A percentile compares a stretch with the other conserved stretches of the same genome.
Conservation (phyloP, 1,140 invertebrate genomes). For the Euglossa dilemma region DNA sequence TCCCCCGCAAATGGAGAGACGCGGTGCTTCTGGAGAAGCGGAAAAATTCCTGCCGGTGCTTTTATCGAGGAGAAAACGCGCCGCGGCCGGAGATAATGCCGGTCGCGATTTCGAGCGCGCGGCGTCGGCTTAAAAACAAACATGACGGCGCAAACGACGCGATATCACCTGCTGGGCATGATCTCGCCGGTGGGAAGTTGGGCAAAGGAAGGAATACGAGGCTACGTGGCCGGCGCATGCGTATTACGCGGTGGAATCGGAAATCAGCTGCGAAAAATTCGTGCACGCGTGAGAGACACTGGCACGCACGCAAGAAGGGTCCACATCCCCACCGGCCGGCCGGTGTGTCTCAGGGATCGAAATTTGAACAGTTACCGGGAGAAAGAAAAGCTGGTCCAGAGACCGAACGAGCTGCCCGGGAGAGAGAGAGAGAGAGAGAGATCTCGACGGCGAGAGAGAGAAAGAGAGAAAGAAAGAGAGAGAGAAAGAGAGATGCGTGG, state of each 20-base stretch:
- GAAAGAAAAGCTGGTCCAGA: slow-evolving; percentile 78
- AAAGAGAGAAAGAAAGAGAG: background rate
- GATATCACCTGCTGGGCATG: too few relatives aligned
- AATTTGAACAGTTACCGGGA: slow-evolving; percentile 81
- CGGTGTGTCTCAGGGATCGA: slow-evolving; percentile 72
- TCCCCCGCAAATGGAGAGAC: too few relatives aligned
- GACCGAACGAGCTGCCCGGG: slow-evolving; percentile 27
- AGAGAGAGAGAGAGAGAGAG: slow-evolving; percentile 46
- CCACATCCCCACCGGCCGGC: slow-evolving; percentile 67
- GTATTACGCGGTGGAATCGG: background rate
- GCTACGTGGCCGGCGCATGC: too few relatives aligned
- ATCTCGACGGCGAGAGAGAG: background rate
- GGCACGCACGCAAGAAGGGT: slow-evolving; percentile 65
- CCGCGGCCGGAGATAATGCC: too few relatives aligned
- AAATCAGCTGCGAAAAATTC: background rate
- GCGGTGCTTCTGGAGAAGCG: too few relatives aligned
- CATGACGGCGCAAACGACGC: too few relatives aligned
- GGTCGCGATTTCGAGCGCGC: too few relatives aligned
- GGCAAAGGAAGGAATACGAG: too few relatives aligned
- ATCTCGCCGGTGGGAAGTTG: too few relatives aligned
- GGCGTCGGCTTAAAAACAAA: too few relatives aligned
- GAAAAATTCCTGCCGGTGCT: too few relatives aligned
- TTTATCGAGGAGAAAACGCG: too few relatives aligned
- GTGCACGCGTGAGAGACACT: slow-evolving; percentile 73
- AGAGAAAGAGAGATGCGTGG: background rate